phyloP scores from a whole-genome alignment of 1,140 invertebrate genomes.

The Aphelinus certus region DNA sequence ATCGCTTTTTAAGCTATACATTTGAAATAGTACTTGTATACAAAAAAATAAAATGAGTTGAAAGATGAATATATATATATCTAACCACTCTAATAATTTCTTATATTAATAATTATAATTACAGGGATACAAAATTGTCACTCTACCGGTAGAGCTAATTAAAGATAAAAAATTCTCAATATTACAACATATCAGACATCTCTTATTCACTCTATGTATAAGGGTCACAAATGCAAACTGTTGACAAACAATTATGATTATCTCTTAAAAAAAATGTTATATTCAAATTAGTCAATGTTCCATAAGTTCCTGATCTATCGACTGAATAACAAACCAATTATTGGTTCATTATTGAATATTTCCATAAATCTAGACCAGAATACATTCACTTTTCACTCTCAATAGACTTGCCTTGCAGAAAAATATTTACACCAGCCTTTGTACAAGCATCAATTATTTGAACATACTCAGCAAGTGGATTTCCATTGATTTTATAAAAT shows the following conservation, averaged over 20 bases:
- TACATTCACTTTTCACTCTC: no score
- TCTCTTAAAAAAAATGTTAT: background rate
- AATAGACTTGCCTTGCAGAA: no score
- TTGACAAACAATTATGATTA: background rate
- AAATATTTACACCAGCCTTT: no score
- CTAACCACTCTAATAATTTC: conserved; percentile 1
- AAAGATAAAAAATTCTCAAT: conserved; percentile 2
- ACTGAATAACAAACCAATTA: no score
- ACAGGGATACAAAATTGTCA: conserved; percentile 8
- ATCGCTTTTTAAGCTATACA: conserved; percentile 20
- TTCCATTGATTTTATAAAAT: no score
- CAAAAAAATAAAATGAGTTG: conserved; percentile 5
- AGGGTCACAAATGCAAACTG: background rate
- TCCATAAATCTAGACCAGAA: no score
- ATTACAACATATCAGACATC: conserved; percentile 24
- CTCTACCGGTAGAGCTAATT: conserved; percentile 29
- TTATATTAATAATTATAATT: conserved; percentile 10
- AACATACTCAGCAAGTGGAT: no score
- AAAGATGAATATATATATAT: conserved; percentile 15
- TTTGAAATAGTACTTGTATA: conserved; percentile 29
- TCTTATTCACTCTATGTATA: background rate
- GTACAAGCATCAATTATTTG: no score
- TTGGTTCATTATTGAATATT: no score
- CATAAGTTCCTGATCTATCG: no score
- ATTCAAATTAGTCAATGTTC: no score